Conservation (phyloP, 2,888 invertebrate species). For the Eristalinus aeneus region DNA sequence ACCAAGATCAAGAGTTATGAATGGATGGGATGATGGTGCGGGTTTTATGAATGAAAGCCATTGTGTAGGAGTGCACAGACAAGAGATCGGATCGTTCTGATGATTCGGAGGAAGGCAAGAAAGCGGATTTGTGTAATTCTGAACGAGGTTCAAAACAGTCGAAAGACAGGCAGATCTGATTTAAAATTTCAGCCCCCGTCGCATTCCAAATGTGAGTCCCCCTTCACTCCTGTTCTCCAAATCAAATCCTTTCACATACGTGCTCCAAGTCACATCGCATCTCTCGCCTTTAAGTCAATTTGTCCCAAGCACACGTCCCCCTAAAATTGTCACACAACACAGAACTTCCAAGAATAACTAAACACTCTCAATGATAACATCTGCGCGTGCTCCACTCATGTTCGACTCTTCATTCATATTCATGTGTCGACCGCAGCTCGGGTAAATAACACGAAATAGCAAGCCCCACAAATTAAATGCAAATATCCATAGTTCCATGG, state of each 20-base stretch:
- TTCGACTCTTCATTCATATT: background rate
- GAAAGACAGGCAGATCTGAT: too few species aligned
- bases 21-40: too few species aligned
- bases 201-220: too few species aligned
- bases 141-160: too few species aligned
- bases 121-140: too few species aligned
- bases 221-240: too few species aligned
- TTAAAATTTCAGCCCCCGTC: too few species aligned
- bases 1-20: background rate
- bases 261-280: background rate
- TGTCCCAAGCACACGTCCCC: background rate
- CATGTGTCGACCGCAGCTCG: background rate
- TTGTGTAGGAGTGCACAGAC: too few species aligned
- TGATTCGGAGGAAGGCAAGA: too few species aligned
- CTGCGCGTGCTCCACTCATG: background rate
- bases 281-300: background rate
- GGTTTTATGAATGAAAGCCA: too few species aligned
- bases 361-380: background rate
- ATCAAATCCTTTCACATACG: background rate
- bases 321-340: background rate
- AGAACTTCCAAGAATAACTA: conserved; percentile 24
- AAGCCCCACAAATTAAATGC: conserved; percentile 61
- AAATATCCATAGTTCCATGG: conserved; percentile 58
- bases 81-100: too few species aligned
- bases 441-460: conserved; percentile 8